Percentiles rank a stretch among this genome's conserved stretches.
phyloP scores from a whole-genome alignment of 2,888 invertebrate genomes.

The Atethmia centrago region DNA sequence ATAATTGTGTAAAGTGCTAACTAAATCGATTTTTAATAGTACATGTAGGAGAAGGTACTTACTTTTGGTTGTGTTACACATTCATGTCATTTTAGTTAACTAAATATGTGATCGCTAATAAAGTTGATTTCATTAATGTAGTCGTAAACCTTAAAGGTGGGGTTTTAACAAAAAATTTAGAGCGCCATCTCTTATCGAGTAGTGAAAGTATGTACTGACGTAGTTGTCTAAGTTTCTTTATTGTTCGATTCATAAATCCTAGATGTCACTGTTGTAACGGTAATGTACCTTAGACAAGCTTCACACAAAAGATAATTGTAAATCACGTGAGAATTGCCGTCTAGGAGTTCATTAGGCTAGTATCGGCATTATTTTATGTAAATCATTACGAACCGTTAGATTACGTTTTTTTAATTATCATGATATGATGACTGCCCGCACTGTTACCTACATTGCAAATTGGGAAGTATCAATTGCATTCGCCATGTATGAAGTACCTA shows the following conservation, averaged over 20 bases:
- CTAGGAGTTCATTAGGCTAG: neutral
- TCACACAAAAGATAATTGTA: neutral
- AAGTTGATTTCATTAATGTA: no score
- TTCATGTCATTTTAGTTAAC: no score
- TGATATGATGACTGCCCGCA: neutral
- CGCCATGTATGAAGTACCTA: neutral
- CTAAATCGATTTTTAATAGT: neutral
- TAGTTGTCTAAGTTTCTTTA: neutral
- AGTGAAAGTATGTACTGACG: slow-evolving; percentile 58
- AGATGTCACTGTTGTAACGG: slow-evolving; percentile 50
- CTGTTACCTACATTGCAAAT: neutral
- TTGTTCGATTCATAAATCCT: neutral
- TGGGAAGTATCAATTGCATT: neutral
- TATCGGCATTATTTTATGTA: neutral
- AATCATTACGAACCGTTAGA: neutral
- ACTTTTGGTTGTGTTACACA: neutral
- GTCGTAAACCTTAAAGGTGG: rapidly evolving
- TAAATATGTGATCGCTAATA: no score
- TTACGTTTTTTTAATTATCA: neutral
- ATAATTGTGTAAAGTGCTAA: neutral
- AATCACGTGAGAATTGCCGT: neutral
- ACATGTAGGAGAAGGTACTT: neutral
- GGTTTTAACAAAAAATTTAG: slow-evolving; percentile 55
- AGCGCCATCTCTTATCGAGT: slow-evolving; percentile 78
- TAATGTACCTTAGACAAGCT: neutral